Percentiles rank a stretch among this genome's conserved stretches.
phyloP scores from a whole-genome alignment of 2,113 vertebrate genomes.

The Geococcyx californianus region DNA sequence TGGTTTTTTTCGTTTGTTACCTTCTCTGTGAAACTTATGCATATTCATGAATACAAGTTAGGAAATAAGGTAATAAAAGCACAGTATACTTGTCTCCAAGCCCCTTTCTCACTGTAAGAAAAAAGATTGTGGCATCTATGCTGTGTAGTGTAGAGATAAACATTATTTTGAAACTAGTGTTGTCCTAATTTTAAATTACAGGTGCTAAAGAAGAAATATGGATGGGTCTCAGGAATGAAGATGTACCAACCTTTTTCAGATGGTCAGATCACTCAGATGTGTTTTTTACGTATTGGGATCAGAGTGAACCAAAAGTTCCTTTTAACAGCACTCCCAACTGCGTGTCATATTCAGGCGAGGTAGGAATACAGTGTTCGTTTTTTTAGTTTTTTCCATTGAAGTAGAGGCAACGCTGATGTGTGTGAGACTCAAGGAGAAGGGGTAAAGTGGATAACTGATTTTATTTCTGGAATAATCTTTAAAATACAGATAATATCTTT shows the following conservation, averaged over 20 bases:
- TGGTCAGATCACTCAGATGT: conserved; percentile 84
- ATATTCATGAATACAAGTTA: neutral
- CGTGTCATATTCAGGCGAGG: conserved; percentile 86
- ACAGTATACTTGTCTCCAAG: neutral
- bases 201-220: conserved; percentile 79
- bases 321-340: conserved; percentile 79
- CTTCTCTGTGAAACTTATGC: neutral
- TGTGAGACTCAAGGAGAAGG: neutral
- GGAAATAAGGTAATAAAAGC: neutral
- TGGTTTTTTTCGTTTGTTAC: neutral
- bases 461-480: neutral
- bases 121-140: neutral
- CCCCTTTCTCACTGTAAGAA: neutral
- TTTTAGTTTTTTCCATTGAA: neutral
- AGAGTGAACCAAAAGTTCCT: conserved; percentile 81
- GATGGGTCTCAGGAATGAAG: conserved; percentile 82
- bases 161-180: neutral
- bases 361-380: conserved; percentile 37
- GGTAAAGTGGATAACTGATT: neutral
- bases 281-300: conserved; percentile 88
- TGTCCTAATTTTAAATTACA: conserved; percentile 58
- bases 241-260: conserved; percentile 75
- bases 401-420: neutral
- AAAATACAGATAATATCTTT: neutral
- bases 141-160: neutral